Evolutionary conservation across 1,140 invertebrate species (phyloP).

Genomic region (Drosophila elegans): DNA sequence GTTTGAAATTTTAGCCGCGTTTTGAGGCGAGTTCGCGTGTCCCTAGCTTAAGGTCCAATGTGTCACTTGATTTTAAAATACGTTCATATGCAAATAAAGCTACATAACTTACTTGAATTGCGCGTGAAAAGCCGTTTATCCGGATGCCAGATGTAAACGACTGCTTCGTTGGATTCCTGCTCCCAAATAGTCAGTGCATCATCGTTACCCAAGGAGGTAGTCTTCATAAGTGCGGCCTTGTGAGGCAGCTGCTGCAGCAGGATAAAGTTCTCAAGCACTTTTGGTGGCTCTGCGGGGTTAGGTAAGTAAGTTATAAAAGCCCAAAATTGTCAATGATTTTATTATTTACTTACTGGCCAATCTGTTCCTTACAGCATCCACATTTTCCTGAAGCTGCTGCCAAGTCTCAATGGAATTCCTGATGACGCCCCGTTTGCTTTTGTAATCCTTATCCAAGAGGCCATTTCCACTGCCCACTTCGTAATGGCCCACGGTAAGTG

Average conservation of each 20-base stretch:
- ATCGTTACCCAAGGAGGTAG: neutral
- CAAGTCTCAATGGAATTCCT: slow-evolving; percentile 28
- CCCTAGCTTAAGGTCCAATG: slow-evolving; percentile 40
- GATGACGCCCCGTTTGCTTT: slow-evolving; percentile 38
- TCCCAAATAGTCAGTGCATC: slow-evolving; percentile 44
- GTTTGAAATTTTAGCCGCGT: neutral
- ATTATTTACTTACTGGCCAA: slow-evolving; percentile 41
- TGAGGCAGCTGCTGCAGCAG: slow-evolving; percentile 53
- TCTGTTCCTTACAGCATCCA: slow-evolving; percentile 53
- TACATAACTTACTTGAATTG: slow-evolving; percentile 66
- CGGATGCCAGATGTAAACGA: slow-evolving; percentile 43
- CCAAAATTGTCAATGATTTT: too few relatives aligned
- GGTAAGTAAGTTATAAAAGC: neutral
- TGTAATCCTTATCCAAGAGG: slow-evolving; percentile 7
- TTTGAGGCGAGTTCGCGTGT: neutral
- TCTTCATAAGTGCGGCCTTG: slow-evolving; percentile 20
- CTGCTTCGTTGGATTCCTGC: neutral
- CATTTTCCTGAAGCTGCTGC: slow-evolving; percentile 37
- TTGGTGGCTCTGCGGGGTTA: slow-evolving; percentile 29
- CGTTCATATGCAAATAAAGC: slow-evolving; percentile 60
- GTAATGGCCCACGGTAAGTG: slow-evolving; percentile 60
- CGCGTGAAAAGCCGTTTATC: slow-evolving; percentile 22
- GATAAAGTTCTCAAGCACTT: slow-evolving; percentile 49
- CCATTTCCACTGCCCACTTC: slow-evolving; percentile 31
- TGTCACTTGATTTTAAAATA: slow-evolving; percentile 59